Evolutionary conservation across 53 echinoderm and acorn worm species (phyloP).

Genomic region (Patiria pectinifera): DNA sequence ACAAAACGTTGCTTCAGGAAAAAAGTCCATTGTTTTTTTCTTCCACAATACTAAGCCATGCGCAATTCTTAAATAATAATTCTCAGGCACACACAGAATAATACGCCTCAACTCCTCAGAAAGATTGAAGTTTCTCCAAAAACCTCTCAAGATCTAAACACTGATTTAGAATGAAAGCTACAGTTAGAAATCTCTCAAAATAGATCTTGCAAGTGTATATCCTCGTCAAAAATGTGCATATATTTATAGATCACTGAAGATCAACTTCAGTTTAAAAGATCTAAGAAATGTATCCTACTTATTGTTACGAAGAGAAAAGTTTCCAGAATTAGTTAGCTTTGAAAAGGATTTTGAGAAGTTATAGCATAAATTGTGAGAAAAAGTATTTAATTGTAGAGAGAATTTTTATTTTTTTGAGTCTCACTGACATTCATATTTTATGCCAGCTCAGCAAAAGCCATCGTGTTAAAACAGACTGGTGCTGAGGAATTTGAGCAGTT

Average conservation of each 20-base stretch:
- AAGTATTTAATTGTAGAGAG: neutral
- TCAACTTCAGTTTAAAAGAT: slow-evolving; percentile 27
- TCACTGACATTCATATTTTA: neutral
- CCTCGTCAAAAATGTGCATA: neutral
- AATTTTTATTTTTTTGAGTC: neutral
- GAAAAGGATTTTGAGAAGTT: neutral
- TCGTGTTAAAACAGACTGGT: neutral
- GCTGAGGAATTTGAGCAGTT: neutral
- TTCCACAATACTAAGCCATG: too few relatives aligned
- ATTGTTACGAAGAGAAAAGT: neutral
- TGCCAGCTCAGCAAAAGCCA: neutral
- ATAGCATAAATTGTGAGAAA: neutral
- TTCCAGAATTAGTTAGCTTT: neutral
- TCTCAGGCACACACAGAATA: neutral
- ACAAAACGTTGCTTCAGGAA: too few relatives aligned
- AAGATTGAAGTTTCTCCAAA: neutral
- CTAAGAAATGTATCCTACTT: neutral
- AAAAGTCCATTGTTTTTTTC: too few relatives aligned
- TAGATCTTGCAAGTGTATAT: neutral
- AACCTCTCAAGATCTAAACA: neutral
- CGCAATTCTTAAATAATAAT: neutral
- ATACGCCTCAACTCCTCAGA: neutral
- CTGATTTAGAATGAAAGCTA: neutral
- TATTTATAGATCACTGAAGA: slow-evolving; percentile 39
- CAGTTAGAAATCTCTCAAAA: neutral